These are phyloP conservation scores for Nyctalus aviator DNA, from an alignment of 2,797 vertebrate genomes.

Conservation along the genomic window DNA sequence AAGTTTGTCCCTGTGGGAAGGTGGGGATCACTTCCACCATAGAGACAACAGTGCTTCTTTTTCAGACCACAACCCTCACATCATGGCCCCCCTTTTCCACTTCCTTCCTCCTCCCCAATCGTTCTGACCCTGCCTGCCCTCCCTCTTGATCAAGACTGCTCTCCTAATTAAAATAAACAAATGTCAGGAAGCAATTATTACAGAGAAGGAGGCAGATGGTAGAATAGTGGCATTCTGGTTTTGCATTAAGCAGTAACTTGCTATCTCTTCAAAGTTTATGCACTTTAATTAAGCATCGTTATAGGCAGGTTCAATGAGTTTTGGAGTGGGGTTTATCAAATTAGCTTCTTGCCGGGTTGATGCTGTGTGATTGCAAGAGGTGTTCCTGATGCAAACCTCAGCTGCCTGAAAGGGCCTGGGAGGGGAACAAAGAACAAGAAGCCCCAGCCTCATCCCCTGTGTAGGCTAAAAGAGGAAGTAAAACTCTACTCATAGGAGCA, in stretches of 20 bases:
- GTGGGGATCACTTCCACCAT: background rate
- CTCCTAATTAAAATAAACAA: constrained; percentile 91
- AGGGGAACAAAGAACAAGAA: constrained; percentile 55
- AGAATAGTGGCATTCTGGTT: constrained; percentile 86
- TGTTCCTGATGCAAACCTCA: constrained; percentile 56
- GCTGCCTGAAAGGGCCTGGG: constrained; percentile 40
- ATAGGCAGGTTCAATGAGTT: constrained; percentile 86
- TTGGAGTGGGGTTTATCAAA: constrained; percentile 85
- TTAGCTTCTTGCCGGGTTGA: constrained; percentile 83
- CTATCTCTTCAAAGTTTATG: constrained; percentile 88
- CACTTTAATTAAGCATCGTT: constrained; percentile 88
- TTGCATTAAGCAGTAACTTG: constrained; percentile 87
- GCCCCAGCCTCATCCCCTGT: background rate
- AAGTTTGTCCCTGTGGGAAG: background rate
- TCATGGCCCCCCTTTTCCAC: constrained; percentile 25
- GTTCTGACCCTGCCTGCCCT: constrained; percentile 79
- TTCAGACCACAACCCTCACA: background rate
- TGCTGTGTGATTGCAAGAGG: constrained; percentile 72
- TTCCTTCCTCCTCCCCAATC: constrained; percentile 71
- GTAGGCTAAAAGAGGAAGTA: background rate
- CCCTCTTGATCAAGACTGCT: constrained; percentile 86
- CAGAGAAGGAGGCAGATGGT: constrained; percentile 88
- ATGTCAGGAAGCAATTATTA: constrained; percentile 89
- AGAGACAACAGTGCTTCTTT: background rate
- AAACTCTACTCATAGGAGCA: background rate